Evolutionary conservation across 2,888 invertebrate species (phyloP), one percentile per base, ranked within the genome.

Genomic region (Petrolisthes cinctipes): DNA sequence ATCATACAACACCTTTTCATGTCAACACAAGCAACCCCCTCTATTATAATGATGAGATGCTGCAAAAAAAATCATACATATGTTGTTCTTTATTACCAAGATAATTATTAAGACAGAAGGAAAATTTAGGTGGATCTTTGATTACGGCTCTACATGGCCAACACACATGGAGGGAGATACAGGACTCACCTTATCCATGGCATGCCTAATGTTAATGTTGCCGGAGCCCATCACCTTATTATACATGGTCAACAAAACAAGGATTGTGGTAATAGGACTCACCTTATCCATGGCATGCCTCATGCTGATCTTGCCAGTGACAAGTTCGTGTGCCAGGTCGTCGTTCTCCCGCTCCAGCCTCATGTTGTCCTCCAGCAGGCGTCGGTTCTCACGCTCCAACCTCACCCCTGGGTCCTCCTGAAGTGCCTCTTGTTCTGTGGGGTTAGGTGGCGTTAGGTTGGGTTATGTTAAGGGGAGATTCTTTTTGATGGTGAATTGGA

Each of bases 321-420:
- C 94, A 89, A 94, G 92, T 91, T 95, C 94, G 88, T 94, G 94
- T 3, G 94, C 94, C 91, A 95, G 92, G 91, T 94, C 94, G 92
- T 94, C 94, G 91, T 94, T 95, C 92, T 95, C 94, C 89, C 94
- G 93, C 91, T 95, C 95, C 86, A 94, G 92, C 14, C 95, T 92
- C 92, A 95, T 92, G 91, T 94, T 94, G 68, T 93, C 93, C 83
- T 94, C 94, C 91, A 93, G 92, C 89, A 94, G 92, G 11, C 93
- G 92, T 89, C 93, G 93, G 91, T 94, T 94, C 91, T 94, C 94
- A 88, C 91, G 91, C 91, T 92, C 91, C 37, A 92, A 91, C 66
- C 92, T 90, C 57, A 91, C 91, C 6, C 92, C 89, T 14, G 92
- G 92, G 88, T 92, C 92, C 78, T 92, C 92, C 17, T 91, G 91